These are phyloP conservation scores for Hemistola chrysoprasaria DNA, from an alignment of 2,888 invertebrate species.

Conservation along the genomic window DNA sequence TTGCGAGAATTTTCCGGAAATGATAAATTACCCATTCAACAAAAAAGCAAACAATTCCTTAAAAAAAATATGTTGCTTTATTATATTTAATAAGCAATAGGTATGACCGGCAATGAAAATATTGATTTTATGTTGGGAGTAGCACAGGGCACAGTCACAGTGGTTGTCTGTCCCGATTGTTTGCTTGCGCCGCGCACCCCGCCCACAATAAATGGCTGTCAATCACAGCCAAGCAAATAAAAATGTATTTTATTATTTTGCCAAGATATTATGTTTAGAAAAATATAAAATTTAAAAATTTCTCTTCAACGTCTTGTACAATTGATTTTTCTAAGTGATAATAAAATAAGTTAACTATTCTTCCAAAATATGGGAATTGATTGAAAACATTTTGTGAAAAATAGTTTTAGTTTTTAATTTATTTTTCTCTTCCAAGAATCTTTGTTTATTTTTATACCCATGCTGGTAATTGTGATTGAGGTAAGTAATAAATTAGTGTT, in stretches of 20 bases:
- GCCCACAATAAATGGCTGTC: slow-evolving; percentile 69
- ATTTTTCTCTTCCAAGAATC: slow-evolving; percentile 25
- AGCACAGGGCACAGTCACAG: slow-evolving; percentile 17
- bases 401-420: slow-evolving; percentile 30
- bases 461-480: slow-evolving; percentile 22
- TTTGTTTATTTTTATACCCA: slow-evolving; percentile 4
- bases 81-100: too few species aligned
- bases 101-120: slow-evolving; percentile 14
- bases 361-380: slow-evolving; percentile 12
- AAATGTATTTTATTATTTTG: slow-evolving; percentile 36
- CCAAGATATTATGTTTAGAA: slow-evolving; percentile 20
- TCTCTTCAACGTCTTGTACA: neutral
- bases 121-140: too few species aligned
- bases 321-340: neutral
- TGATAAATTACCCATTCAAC: too few species aligned
- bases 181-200: slow-evolving; percentile 60
- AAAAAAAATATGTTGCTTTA: too few species aligned
- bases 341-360: slow-evolving; percentile 5
- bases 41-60: too few species aligned
- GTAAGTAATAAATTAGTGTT: slow-evolving; percentile 33
- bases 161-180: slow-evolving; percentile 55
- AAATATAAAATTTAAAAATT: too few species aligned
- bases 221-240: slow-evolving; percentile 40
- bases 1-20: too few species aligned
- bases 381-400: slow-evolving; percentile 3